phyloP scores from a whole-genome alignment of 2,888 invertebrate species.

The Choreutis nemorana region DNA sequence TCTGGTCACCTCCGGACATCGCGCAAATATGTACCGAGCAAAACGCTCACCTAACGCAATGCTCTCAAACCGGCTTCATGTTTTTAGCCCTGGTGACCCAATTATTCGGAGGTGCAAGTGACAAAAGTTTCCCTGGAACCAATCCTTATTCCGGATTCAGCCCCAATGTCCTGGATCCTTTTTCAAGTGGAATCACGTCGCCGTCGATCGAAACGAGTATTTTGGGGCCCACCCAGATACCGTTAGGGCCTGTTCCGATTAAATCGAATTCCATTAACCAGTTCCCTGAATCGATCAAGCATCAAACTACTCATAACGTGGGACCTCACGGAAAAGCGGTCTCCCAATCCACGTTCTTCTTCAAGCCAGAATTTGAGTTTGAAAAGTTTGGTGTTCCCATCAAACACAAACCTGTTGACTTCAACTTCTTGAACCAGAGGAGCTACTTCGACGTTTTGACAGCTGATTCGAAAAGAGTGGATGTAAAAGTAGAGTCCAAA shows the following conservation, averaged over 20 bases:
- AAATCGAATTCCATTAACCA: too few species aligned
- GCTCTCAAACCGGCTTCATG: slow-evolving; percentile 64
- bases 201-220: slow-evolving; percentile 9
- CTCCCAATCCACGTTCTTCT: slow-evolving; percentile 22
- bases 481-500: slow-evolving; percentile 14
- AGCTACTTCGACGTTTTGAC: slow-evolving; percentile 23
- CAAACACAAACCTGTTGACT: too few species aligned
- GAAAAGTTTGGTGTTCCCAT: slow-evolving; percentile 14
- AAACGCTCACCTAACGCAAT: slow-evolving; percentile 61
- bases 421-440: slow-evolving; percentile 16
- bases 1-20: slow-evolving; percentile 68
- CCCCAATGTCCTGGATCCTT: slow-evolving; percentile 3
- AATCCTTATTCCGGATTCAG: slow-evolving; percentile 11
- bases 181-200: slow-evolving; percentile 2
- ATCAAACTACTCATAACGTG: too few species aligned
- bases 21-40: slow-evolving; percentile 58
- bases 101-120: slow-evolving; percentile 63
- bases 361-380: slow-evolving; percentile 19
- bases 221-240: slow-evolving; percentile 8
- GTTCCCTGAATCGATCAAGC: too few species aligned
- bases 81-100: slow-evolving; percentile 66
- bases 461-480: slow-evolving; percentile 23
- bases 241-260: too few species aligned
- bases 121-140: slow-evolving; percentile 22
- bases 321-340: too few species aligned